phyloP scores from a whole-genome alignment of 2,888 invertebrate species.

The Meiosimyza platycephala region DNA sequence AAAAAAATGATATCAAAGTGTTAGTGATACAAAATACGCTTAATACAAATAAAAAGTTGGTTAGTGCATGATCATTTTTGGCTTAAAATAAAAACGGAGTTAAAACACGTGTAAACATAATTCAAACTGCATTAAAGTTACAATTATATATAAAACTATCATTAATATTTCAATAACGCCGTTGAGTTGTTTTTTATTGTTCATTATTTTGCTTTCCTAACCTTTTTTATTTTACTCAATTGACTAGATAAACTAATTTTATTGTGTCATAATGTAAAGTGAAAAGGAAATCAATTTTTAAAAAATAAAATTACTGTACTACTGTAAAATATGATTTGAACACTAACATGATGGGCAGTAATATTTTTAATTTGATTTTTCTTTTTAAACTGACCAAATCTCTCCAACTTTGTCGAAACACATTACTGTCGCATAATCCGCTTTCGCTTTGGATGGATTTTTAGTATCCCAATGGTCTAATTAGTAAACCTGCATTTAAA shows the following conservation, averaged over 20 bases:
- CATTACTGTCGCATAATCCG: no score
- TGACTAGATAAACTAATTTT: slow-evolving; percentile 52
- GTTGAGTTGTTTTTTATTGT: slow-evolving; percentile 9
- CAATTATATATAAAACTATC: slow-evolving; percentile 5
- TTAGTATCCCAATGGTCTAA: no score
- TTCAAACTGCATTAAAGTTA: neutral
- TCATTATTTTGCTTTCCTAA: slow-evolving; percentile 28
- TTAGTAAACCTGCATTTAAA: no score
- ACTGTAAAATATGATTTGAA: slow-evolving; percentile 15
- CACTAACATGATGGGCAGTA: no score
- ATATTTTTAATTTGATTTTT: neutral
- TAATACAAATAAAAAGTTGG: neutral
- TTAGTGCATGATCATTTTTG: neutral
- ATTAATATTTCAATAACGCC: slow-evolving; percentile 4
- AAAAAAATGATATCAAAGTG: neutral
- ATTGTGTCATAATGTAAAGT: slow-evolving; percentile 14
- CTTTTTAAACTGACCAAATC: neutral
- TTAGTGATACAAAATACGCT: no score
- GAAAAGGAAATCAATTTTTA: neutral
- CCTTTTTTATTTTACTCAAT: slow-evolving; percentile 49
- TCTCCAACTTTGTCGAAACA: no score
- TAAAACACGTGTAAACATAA: no score
- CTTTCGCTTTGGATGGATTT: no score
- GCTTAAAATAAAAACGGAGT: neutral
- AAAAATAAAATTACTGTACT: neutral